Evolutionary conservation across 92 coral and sea anemone species (phyloP).

Genomic region (Hydrozoanthus gracilis): DNA sequence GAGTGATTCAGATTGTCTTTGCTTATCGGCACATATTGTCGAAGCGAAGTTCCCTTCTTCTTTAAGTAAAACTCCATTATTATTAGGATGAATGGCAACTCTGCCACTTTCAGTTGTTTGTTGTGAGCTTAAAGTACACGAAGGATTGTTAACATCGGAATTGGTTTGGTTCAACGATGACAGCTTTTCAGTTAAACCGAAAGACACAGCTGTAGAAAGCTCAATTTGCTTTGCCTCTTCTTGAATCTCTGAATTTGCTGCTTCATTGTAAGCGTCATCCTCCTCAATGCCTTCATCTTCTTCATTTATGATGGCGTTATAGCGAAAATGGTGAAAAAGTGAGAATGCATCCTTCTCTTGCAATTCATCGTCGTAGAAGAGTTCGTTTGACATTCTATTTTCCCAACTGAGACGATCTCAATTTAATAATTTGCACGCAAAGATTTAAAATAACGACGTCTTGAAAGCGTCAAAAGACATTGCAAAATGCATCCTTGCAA

Average conservation of each 20-base stretch:
- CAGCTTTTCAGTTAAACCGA: not conserved
- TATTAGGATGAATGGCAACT: not conserved
- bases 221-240: constrained; percentile 2
- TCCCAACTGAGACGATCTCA: too few relatives aligned
- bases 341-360: constrained; percentile 11
- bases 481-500: not conserved
- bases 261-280: not conserved
- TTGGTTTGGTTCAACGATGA: not conserved
- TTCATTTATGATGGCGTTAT: constrained; percentile 45
- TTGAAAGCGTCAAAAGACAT: not conserved
- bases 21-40: not conserved
- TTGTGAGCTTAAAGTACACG: not conserved
- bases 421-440: not conserved
- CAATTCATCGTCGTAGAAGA: not conserved
- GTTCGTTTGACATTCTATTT: constrained; percentile 23
- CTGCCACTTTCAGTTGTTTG: too few relatives aligned
- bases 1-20: not conserved
- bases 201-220: not conserved
- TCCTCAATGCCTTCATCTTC: constrained; percentile 30
- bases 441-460: not conserved
- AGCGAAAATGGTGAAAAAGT: constrained; percentile 41
- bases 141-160: not conserved
- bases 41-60: not conserved
- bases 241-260: not conserved
- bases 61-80: not conserved